Evolutionary conservation across 2,797 vertebrate species (phyloP).

Genomic region (Micrastur ruficollis): DNA sequence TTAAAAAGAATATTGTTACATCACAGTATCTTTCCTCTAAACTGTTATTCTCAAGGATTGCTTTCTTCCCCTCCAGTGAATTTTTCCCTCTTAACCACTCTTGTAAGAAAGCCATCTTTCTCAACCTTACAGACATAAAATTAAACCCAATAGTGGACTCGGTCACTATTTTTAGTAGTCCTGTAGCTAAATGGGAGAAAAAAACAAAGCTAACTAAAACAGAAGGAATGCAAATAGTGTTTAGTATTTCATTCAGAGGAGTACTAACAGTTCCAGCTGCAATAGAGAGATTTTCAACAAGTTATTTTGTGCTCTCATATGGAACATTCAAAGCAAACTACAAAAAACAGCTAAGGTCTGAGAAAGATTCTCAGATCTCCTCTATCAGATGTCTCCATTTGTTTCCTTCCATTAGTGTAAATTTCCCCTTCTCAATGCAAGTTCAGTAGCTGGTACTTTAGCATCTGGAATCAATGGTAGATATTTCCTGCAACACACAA

Average conservation of each 20-base stretch:
- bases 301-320: background rate
- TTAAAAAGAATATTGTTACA: background rate
- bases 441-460: slow-evolving; percentile 55
- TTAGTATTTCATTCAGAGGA: background rate
- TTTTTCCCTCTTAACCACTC: background rate
- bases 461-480: slow-evolving; percentile 55
- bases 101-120: background rate
- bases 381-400: slow-evolving; percentile 64
- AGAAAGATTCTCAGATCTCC: slow-evolving; percentile 38
- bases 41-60: background rate
- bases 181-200: background rate
- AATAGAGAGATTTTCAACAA: background rate
- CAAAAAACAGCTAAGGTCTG: background rate
- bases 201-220: background rate
- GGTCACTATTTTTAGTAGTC: background rate
- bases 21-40: background rate
- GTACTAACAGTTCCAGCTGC: background rate
- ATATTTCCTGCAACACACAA: slow-evolving; percentile 58
- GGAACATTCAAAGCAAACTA: background rate
- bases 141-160: background rate
- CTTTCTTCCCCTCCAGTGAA: background rate
- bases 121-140: background rate
- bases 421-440: slow-evolving; percentile 62
- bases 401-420: slow-evolving; percentile 63
- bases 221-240: background rate